These are phyloP conservation scores for Uloborus plumipes DNA, from an alignment of 2,888 invertebrate genomes.

Conservation along the genomic window DNA sequence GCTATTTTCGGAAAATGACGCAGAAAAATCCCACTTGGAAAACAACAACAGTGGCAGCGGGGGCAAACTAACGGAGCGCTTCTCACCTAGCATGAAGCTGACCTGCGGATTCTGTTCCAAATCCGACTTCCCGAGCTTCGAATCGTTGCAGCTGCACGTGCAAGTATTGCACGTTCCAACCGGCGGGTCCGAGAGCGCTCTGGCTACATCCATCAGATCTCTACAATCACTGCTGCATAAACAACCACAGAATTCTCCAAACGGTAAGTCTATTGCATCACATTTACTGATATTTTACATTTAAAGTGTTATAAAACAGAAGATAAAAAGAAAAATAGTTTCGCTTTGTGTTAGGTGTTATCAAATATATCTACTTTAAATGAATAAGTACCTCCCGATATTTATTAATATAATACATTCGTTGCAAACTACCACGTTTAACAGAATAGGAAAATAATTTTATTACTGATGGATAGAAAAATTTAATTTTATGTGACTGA, in stretches of 20 bases:
- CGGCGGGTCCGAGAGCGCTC: not conserved
- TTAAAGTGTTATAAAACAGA: no score
- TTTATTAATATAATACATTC: no score
- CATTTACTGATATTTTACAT: no score
- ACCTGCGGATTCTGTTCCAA: slow-evolving; percentile 90
- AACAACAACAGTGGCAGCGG: not conserved
- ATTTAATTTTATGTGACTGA: no score
- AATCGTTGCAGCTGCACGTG: slow-evolving; percentile 86
- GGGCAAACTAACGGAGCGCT: not conserved
- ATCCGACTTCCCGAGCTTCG: slow-evolving; percentile 85
- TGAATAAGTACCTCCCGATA: no score
- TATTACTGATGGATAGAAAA: no score
- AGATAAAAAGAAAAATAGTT: no score
- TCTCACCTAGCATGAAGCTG: slow-evolving; percentile 70
- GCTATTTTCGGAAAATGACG: not conserved
- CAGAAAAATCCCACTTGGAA: slow-evolving; percentile 1
- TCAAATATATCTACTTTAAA: no score
- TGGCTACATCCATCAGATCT: slow-evolving; percentile 29
- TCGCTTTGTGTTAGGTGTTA: no score
- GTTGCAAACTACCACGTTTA: no score
- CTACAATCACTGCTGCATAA: slow-evolving; percentile 36
- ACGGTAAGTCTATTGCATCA: slow-evolving; percentile 1
- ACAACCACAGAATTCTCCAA: slow-evolving; percentile 7
- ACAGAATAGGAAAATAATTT: no score
- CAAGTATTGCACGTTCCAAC: slow-evolving; percentile 79